Percentiles rank a stretch among this genome's conserved stretches.
Evolutionary conservation across 2,113 vertebrate species (phyloP).

Genomic region (Silurus meridionalis): DNA sequence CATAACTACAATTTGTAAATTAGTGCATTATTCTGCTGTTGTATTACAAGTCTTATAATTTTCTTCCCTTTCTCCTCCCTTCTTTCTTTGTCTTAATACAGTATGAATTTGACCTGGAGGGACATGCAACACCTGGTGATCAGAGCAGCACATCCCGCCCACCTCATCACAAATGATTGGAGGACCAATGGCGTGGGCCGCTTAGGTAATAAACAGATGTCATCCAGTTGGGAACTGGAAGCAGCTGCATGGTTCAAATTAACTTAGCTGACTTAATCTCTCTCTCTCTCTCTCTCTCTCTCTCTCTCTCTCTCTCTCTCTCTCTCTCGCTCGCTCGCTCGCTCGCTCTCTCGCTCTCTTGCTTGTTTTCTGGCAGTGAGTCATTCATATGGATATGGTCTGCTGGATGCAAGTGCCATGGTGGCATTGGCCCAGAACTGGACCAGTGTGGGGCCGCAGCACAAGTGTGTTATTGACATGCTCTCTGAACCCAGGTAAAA

Average conservation of each 20-base stretch:
- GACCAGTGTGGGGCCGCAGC: conserved; percentile 85
- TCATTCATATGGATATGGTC: conserved; percentile 92
- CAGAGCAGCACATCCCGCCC: conserved; percentile 82
- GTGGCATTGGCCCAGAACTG: conserved; percentile 91
- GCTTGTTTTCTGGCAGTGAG: conserved; percentile 79
- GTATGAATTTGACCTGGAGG: conserved; percentile 94
- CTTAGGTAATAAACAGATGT: conserved; percentile 75
- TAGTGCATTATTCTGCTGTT: neutral
- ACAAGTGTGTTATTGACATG: conserved; percentile 85
- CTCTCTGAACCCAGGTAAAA: conserved; percentile 84
- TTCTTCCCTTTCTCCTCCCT: neutral
- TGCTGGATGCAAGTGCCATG: conserved; percentile 90
- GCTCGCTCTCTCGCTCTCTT: neutral
- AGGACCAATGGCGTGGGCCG: conserved; percentile 90
- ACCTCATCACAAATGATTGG: conserved; percentile 92
- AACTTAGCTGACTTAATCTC: conserved; percentile 14
- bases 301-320: conserved; percentile 2
- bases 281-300: neutral
- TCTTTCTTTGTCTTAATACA: conserved; percentile 55
- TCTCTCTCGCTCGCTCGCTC: neutral
- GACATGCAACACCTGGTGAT: conserved; percentile 99
- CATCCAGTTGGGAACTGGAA: conserved; percentile 12
- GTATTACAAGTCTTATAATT: neutral
- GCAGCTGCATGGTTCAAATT: neutral
- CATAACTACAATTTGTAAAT: neutral